Evolutionary conservation across 53 echinoderm and acorn worm species (phyloP), one percentile per base, ranked within the genome.

Genomic region (Astropecten irregularis): DNA sequence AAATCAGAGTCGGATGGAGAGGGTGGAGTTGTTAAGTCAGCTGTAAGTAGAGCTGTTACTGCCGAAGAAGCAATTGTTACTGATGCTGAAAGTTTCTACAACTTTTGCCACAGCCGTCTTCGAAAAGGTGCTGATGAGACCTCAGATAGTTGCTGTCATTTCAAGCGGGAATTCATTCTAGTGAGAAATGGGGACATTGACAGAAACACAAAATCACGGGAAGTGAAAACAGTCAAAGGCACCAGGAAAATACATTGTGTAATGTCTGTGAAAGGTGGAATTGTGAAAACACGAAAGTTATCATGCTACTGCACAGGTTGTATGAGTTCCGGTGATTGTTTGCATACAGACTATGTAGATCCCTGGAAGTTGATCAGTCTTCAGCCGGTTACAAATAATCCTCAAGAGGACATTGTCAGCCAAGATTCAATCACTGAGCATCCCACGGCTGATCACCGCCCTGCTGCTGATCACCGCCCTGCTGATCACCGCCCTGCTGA

Each of bases 231-330:
- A 11, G 68, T 87, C 52, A 39, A 52, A 4, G 87, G 87, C 18
- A 87, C 87, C 16, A 53, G 66, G 31, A 30, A 58, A 18, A 13
- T 87, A 5, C 79, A 79, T 58, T 60, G 67, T 23, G 38, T 66
- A 16, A 40, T 50, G 52, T 67, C 76, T 36, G 67, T 77, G 40
- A 15, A 16, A 21, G 77, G 66, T 3, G 76, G 53, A 36, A 53
- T 29, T 9, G 20, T 86, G 31, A 66, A 28, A 6, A 77, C 77
- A 20, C 30, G 86, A 67, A 77, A 30, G 10, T 49, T 86, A 34
- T 86, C 86, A 34, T 86, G 86, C 66, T 86, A 77, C 86, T 86
- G 86, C 39, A 40, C 66, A 38, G 66, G 66, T 31, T 66, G 66
- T 37, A 66, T 9, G 20, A n/a, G 5, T 20, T 40, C 38, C 30